A percentile compares a stretch with the other conserved stretches of the same genome.
Evolutionary conservation across 2,113 vertebrate genomes (phyloP).

Genomic region (Potamarius usumacintae): DNA sequence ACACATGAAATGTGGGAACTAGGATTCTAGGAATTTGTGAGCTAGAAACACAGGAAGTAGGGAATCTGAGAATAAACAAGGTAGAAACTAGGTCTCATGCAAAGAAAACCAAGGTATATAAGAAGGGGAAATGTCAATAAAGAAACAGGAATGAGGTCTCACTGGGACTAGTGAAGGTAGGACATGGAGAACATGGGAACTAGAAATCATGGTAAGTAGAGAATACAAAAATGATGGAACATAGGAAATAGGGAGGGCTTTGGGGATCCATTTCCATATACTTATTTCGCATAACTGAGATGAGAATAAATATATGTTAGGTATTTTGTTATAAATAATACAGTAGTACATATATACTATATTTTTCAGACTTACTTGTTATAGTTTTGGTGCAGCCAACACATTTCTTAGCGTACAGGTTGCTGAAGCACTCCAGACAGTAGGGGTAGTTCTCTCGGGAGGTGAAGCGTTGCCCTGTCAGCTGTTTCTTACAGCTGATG

Average conservation of each 20-base stretch:
- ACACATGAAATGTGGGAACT: background rate
- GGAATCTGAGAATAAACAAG: background rate
- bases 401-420: constrained; percentile 94
- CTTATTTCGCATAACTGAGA: background rate
- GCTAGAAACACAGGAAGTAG: background rate
- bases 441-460: constrained; percentile 91
- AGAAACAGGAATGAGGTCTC: background rate
- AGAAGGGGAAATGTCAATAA: background rate
- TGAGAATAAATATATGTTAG: background rate
- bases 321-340: background rate
- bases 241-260: background rate
- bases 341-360: background rate
- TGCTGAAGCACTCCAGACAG: constrained; percentile 93
- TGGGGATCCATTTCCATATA: background rate
- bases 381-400: constrained; percentile 93
- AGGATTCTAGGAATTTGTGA: background rate
- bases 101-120: background rate
- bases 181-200: background rate
- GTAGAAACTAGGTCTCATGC: background rate
- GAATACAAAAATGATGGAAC: background rate
- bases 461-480: constrained; percentile 93
- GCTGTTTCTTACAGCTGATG: constrained; percentile 87
- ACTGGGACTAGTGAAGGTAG: background rate
- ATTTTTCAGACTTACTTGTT: constrained; percentile 80
- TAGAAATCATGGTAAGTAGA: background rate